Base-by-base conservation (phyloP, 2,888 invertebrate species). In the Anthrax anthrax region DNA sequence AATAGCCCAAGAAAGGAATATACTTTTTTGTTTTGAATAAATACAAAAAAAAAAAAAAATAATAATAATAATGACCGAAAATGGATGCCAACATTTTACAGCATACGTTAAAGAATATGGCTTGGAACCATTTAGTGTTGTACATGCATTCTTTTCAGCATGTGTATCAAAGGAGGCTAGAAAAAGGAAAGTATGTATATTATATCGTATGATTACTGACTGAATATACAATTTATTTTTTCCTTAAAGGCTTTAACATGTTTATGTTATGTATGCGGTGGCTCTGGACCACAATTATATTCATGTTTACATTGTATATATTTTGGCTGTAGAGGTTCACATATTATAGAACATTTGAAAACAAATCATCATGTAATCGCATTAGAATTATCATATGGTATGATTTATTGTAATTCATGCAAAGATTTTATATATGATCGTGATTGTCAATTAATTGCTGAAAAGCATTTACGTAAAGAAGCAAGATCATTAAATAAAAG, bases 371-470 rank as follows among this genome's bases (percentile, higher is more conserved):
- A 95, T 66, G 77, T 78, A 58, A 73, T 94, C 54, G 85, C 89
- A 48, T 76, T 95, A 57, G 95, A 96, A 63, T 69, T 95, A 43
- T 78, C 78, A 46, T 89, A 87, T 68, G 95, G 95, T 39, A 84
- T 88, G 63, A 74, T 96, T 12, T 84, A 83, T 66, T 97, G 97
- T 67, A 81, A 82, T 60, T 78, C 80, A 58, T 97, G 97, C 65
- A 79, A 81, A 51, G 95, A 96, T 66, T 96, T 91, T 65, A 82
- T 94, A 43, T 95, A 94, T 68, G 89, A 91, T 62, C 70, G 76
- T 50, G 84, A 88, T 55, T 65, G 76, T 40, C 71, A 73, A 47
- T 74, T 75, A 48, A 74, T 78, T 55, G 72, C 74, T 29, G 64
- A 71, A 50, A 60, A 65, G 39, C 73, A 77, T 57, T 68, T 72